A percentile compares a stretch with the other conserved stretches of the same genome.
Conservation (phyloP, 1,140 invertebrate genomes). For the Drosophila serrata region DNA sequence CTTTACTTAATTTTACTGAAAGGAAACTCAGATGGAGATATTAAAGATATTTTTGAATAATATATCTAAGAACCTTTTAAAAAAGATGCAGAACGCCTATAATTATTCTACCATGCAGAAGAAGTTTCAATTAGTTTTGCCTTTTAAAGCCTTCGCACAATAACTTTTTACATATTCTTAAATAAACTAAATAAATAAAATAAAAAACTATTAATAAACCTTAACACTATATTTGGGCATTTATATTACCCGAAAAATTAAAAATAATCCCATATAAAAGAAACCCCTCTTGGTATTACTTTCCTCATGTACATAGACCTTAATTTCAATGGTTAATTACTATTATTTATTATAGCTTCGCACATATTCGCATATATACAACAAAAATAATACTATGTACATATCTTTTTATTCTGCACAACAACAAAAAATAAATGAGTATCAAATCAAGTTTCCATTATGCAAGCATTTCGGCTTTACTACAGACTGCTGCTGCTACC, state of each 20-base stretch:
- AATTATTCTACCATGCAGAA: too few species aligned
- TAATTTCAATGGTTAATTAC: conserved; percentile 31
- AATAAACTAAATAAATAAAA: neutral
- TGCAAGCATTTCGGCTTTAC: conserved; percentile 30
- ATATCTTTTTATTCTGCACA: conserved; percentile 9
- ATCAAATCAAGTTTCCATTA: conserved; percentile 29
- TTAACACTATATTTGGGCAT: neutral
- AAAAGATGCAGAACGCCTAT: neutral
- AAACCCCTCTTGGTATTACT: conserved; percentile 7
- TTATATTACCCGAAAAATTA: neutral
- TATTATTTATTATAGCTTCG: conserved; percentile 24
- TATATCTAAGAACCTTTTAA: neutral
- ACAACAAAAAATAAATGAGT: neutral
- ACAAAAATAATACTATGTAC: conserved; percentile 4
- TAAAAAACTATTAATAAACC: neutral
- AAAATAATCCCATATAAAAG: neutral
- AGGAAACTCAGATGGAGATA: too few species aligned
- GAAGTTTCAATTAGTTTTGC: too few species aligned
- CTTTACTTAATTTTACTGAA: too few species aligned
- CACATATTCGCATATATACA: conserved; percentile 10
- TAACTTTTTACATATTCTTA: neutral
- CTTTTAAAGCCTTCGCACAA: neutral
- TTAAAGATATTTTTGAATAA: neutral
- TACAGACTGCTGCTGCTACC: conserved; percentile 6
- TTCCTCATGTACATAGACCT: conserved; percentile 8